These are phyloP conservation scores for Polia nebulosa DNA, from an alignment of 2,888 invertebrate species.

Conservation along the genomic window DNA sequence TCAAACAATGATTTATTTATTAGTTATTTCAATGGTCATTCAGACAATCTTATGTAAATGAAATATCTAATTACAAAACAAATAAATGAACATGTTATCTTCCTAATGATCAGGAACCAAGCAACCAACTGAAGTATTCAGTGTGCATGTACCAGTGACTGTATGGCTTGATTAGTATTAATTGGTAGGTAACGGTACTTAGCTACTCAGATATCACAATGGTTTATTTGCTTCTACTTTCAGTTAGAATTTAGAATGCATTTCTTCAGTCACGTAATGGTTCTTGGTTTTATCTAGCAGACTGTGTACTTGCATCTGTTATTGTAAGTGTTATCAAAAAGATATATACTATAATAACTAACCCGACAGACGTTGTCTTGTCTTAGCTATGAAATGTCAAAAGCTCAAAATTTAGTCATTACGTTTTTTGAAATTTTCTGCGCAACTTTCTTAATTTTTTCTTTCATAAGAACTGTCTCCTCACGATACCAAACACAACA, in stretches of 20 bases:
- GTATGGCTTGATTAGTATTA: neutral
- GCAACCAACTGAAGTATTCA: neutral
- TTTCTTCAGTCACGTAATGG: conserved; percentile 3
- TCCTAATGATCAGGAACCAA: neutral
- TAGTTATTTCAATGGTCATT: no score
- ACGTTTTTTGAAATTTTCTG: no score
- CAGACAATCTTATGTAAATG: conserved; percentile 1
- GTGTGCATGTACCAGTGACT: neutral
- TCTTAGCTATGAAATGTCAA: no score
- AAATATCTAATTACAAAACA: neutral
- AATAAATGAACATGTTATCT: neutral
- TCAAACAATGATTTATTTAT: neutral
- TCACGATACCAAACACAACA: no score
- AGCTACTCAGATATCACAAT: neutral
- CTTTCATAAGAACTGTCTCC: no score
- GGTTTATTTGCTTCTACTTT: neutral
- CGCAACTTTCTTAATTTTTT: no score
- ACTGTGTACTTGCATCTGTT: conserved; percentile 5
- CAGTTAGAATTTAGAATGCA: neutral
- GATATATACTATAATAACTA: conserved; percentile 11
- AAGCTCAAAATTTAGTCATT: no score
- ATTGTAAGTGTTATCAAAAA: conserved; percentile 16
- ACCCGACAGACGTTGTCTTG: no score
- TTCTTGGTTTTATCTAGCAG: conserved; percentile 1
- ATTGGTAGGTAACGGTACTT: neutral